Evolutionary conservation across 2,797 vertebrate species (phyloP).

Genomic region (Leucoraja ocellata): DNA sequence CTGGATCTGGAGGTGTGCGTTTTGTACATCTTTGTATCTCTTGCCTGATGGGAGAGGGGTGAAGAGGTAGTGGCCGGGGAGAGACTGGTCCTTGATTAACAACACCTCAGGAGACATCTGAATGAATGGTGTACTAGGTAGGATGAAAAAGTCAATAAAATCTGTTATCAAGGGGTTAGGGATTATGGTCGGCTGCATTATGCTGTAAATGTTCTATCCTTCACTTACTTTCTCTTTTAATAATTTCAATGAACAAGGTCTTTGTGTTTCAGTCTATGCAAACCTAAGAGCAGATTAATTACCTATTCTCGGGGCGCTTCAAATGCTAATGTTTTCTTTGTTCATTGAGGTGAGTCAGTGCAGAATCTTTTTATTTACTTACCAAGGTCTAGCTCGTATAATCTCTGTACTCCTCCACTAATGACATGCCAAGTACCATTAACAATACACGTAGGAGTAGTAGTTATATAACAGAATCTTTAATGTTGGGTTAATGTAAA

Average conservation of each 20-base stretch:
- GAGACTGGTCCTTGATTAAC: too few relatives aligned
- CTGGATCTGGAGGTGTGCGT: too few relatives aligned
- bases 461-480: not conserved
- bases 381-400: not conserved
- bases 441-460: not conserved
- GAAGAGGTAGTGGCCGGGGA: too few relatives aligned
- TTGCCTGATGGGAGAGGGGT: too few relatives aligned
- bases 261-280: not conserved
- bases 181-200: not conserved
- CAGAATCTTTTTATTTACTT: not conserved
- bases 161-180: too few relatives aligned
- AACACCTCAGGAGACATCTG: too few relatives aligned
- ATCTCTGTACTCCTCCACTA: not conserved
- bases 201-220: not conserved
- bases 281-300: not conserved
- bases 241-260: not conserved
- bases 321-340: slow-evolving; percentile 12
- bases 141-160: too few relatives aligned
- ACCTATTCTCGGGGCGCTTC: not conserved
- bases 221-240: not conserved
- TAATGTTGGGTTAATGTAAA: not conserved
- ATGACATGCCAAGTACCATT: not conserved
- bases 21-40: too few relatives aligned
- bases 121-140: too few relatives aligned
- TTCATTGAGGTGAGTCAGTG: not conserved